phyloP scores from a whole-genome alignment of 2,113 vertebrate species.

The Psittacula cyanocephala region DNA sequence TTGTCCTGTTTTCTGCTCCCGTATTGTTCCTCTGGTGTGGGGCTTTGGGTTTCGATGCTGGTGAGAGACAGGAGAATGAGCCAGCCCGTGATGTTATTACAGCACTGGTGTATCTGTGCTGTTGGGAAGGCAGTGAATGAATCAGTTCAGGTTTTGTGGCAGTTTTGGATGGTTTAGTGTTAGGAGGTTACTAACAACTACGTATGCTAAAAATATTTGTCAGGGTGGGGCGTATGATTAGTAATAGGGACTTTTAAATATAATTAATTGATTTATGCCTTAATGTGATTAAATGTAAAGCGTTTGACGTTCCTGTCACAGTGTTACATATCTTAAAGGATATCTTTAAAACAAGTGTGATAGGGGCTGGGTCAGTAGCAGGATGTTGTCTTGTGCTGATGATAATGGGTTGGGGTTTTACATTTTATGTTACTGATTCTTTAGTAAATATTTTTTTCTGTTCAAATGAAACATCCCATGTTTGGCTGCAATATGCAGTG shows the following conservation, averaged over 20 bases:
- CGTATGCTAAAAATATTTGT: not conserved
- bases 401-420: not conserved
- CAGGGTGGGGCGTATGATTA: not conserved
- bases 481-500: not conserved
- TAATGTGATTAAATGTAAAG: not conserved
- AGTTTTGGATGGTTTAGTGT: not conserved
- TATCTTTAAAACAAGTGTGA: not conserved
- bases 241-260: not conserved
- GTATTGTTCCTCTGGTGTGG: not conserved
- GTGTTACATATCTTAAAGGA: not conserved
- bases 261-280: not conserved
- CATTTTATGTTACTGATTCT: not conserved
- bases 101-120: not conserved
- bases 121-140: not conserved
- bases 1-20: not conserved
- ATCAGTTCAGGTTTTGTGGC: not conserved
- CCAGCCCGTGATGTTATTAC: not conserved
- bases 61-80: not conserved
- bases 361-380: not conserved
- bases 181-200: not conserved
- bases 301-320: not conserved
- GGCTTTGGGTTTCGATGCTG: fast-evolving
- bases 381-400: not conserved
- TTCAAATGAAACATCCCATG: not conserved
- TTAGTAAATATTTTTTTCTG: not conserved